Conservation (phyloP, 2,797 vertebrate genomes). For the Pyrocephalus nanus region DNA sequence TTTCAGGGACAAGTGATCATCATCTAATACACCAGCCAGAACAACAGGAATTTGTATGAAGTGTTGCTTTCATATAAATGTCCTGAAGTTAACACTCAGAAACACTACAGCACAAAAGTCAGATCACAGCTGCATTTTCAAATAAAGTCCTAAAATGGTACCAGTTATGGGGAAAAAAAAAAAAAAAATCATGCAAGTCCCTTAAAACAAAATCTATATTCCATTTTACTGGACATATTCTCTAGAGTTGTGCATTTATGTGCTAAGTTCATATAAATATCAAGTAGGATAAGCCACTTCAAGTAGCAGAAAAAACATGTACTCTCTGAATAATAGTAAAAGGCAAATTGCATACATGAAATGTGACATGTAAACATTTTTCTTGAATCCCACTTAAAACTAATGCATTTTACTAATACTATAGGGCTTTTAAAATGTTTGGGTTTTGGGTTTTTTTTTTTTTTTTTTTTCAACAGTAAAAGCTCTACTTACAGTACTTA, state of each 20-base stretch:
- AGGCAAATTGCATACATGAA: background rate
- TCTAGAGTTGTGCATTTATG: background rate
- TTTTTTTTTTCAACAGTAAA: background rate
- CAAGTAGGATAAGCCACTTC: background rate
- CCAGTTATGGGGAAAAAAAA: accelerated
- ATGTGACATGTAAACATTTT: background rate
- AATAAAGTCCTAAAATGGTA: background rate
- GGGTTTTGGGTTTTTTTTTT: too few species aligned
- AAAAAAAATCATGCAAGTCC: background rate
- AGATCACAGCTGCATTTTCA: background rate
- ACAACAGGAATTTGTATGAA: background rate
- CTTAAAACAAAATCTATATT: background rate
- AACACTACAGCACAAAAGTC: background rate
- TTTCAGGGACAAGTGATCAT: background rate
- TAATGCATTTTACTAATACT: background rate
- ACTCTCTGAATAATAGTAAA: background rate
- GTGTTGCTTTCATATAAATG: background rate
- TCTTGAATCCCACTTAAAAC: background rate
- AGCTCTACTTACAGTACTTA: background rate
- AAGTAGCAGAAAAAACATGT: background rate
- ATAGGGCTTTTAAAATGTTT: background rate
- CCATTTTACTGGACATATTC: background rate
- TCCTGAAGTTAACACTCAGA: background rate
- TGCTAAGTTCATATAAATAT: background rate
- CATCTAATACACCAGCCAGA: background rate